Evolutionary conservation across 2,888 invertebrate species (phyloP), one percentile per base, ranked within the genome.

Genomic region (Deilephila porcellus): DNA sequence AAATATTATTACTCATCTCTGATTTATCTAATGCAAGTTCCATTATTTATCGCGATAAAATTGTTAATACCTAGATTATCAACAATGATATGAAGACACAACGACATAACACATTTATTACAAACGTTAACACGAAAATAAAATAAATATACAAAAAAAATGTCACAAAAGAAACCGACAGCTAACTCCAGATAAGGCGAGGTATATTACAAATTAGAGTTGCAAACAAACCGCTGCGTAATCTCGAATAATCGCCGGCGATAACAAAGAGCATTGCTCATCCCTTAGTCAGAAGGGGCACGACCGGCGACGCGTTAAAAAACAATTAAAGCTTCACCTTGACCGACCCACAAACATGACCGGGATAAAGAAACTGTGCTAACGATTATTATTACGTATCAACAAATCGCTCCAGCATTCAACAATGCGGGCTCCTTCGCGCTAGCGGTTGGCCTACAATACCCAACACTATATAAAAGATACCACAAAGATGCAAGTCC

Each of bases 361-460:
- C 92, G 91, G 91, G 90, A 90, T 87, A 87, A 78, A 6, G 76
- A 83, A 94, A 89, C 88, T 91, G 87, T 91, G 94, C 86, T 93
- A 94, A 93, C 85, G 93, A 91, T 90, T 88, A 89, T 89, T 89
- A 90, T 89, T 89, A 88, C 90, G 85, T 89, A 89, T 90, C 91
- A 88, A 90, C 89, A 83, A 45, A 67, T 67, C 67, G 83, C 83
- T 81, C 52, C 84, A 85, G 84, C 83, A 86, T 86, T 85, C 85
- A 79, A 88, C 87, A 82, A 91, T 90, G 88, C 91, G 88, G 90
- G 90, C 89, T 86, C 84, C 89, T 82, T 83, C 78, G 80, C 83
- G 85, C 81, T 92, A 93, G 93, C 94, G 94, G 94, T 93, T 93
- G 94, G 87, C 94, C 94, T 92, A 94, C 93, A 86, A 90, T 91